A percentile compares a stretch with the other conserved stretches of the same genome.
Conservation (phyloP, 1,140 invertebrate genomes). For the Rhagoletis pomonella region DNA sequence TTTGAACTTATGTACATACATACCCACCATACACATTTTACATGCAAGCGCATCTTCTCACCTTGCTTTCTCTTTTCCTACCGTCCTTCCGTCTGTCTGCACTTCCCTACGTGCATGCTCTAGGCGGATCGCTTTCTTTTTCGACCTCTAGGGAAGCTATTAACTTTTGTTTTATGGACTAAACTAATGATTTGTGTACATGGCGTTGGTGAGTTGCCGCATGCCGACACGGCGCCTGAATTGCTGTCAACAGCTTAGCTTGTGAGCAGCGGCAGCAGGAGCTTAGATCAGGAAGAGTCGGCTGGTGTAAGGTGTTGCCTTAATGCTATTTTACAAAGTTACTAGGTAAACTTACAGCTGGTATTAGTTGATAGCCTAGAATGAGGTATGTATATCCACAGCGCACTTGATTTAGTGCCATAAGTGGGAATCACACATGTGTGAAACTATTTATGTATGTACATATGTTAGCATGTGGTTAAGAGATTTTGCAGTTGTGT, state of each 20-base stretch:
- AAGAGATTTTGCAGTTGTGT: no score
- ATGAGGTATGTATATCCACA: neutral
- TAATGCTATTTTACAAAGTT: neutral
- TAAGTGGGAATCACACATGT: neutral
- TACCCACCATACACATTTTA: neutral
- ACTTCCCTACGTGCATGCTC: neutral
- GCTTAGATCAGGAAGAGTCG: neutral
- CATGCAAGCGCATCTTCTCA: slow-evolving; percentile 46
- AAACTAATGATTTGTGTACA: slow-evolving; percentile 51
- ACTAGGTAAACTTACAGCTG: slow-evolving; percentile 6
- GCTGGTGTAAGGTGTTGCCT: neutral
- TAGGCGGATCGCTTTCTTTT: neutral
- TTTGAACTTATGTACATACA: neutral
- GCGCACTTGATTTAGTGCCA: slow-evolving; percentile 13
- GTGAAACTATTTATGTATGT: neutral
- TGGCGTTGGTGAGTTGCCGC: neutral
- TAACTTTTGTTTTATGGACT: slow-evolving; percentile 55
- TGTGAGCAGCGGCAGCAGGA: neutral
- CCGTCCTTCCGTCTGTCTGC: no score
- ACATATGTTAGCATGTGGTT: no score
- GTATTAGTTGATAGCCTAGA: slow-evolving; percentile 27
- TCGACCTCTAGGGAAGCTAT: slow-evolving; percentile 45
- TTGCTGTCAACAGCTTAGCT: slow-evolving; percentile 20
- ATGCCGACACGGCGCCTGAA: neutral
- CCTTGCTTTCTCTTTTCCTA: neutral